Percentiles rank a stretch among this genome's conserved stretches.
phyloP scores from a whole-genome alignment of 37 sponge, comb jelly and placozoan genomes.

The Geodia barretti region DNA sequence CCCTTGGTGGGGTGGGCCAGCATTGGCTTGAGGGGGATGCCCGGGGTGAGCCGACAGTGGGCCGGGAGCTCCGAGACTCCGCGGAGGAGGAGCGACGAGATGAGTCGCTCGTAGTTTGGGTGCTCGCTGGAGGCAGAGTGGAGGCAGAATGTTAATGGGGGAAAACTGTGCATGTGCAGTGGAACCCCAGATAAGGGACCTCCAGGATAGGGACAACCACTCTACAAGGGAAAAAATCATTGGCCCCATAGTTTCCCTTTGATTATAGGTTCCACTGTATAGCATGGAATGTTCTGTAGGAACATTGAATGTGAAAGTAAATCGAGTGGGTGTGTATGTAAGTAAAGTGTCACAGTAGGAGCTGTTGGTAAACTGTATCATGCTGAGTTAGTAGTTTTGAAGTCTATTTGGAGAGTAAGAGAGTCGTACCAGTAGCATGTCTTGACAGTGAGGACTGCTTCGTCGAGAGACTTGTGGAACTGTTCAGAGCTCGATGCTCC shows the following conservation, averaged over 20 bases:
- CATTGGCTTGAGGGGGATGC: slow-evolving; percentile 99
- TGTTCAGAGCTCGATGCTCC: slow-evolving; percentile 48
- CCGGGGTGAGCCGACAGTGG: slow-evolving; percentile 91
- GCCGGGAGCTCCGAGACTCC: slow-evolving; percentile 74
- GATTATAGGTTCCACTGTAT: too few relatives aligned
- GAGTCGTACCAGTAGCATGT: slow-evolving; percentile 87
- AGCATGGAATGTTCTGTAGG: too few relatives aligned
- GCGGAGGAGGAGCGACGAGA: slow-evolving; percentile 79
- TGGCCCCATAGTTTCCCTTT: too few relatives aligned
- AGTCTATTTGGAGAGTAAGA: too few relatives aligned
- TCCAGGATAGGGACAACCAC: too few relatives aligned
- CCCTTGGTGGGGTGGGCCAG: slow-evolving; percentile 99
- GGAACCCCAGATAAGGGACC: too few relatives aligned
- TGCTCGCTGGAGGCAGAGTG: slow-evolving; percentile 74
- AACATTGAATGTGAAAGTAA: too few relatives aligned
- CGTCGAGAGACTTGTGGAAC: slow-evolving; percentile 80
- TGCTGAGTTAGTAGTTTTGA: too few relatives aligned
- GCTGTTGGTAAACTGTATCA: too few relatives aligned
- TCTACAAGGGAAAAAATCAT: too few relatives aligned
- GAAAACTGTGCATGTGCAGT: not conserved
- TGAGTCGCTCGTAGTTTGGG: slow-evolving; percentile 89
- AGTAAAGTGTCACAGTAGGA: too few relatives aligned
- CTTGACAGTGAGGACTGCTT: slow-evolving; percentile 72
- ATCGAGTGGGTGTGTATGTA: too few relatives aligned
- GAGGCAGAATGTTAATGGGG: not conserved